Evolutionary conservation across 2,888 invertebrate genomes (phyloP), one percentile per base, ranked within the genome.

Genomic region (Xylota segnis): DNA sequence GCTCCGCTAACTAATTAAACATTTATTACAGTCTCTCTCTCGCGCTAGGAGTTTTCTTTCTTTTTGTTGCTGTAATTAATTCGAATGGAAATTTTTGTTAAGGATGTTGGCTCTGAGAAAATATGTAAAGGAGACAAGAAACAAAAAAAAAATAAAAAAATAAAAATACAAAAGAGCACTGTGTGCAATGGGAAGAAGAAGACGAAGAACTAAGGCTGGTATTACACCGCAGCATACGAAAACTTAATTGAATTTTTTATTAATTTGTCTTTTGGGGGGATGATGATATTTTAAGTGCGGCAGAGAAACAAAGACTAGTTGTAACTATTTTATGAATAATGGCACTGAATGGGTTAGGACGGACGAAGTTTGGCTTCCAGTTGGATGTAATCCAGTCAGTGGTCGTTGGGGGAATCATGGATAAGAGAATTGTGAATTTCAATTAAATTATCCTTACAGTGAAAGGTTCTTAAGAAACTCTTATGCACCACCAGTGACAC

Each of bases 201-300:
- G 18, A 12, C n/a, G 29, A 23, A 27, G 18, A 43, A 23, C 43
- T 9, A 4, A 32, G 45, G 29, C 7, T 47, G 65, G 52, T 18
- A 37, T 66, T 32, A 68, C 37, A 56, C 72, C 77, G 23, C 66
- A 78, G 61, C 54, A 78, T 78, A 68, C 45, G 78, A 59, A 78
- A 40, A 61, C 14, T 68, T 83, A 83, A 83, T 83, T 83, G 71
- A 78, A 83, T 83, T 83, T 83, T 78, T 78, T 78, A 83, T 78
- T 83, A 72, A 66, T 83, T 68, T 61, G 45, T 66, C 52, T 68
- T 40, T 50, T 10, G 61, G 50, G n/a, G 56, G 45, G 65, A 63
- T 76, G 59, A 54, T 72, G 54, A 40, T 70, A 23, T 52, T 50
- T 37, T 32, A 27, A 63, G 29, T 37, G 34, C 4, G 54, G 18